Conservation (phyloP, 2,797 vertebrate species). For the Darevskia mixta region DNA sequence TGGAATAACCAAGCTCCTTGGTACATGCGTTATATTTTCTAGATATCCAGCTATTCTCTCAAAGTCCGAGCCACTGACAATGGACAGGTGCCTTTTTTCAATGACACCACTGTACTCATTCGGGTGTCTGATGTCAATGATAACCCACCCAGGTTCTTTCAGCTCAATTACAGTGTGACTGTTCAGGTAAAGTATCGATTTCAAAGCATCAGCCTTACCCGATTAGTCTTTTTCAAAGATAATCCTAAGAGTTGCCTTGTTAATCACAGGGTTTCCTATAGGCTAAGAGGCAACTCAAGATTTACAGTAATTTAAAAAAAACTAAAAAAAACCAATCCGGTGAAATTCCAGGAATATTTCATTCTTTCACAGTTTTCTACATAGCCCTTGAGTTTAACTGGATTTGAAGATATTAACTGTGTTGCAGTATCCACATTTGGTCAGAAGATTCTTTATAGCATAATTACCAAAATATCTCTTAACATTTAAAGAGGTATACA, state of each 20-base stretch:
- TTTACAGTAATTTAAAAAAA: not conserved
- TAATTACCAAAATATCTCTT: not conserved
- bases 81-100: constrained; percentile 86
- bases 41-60: constrained; percentile 91
- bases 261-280: not conserved
- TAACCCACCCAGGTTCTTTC: constrained; percentile 93
- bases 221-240: not conserved
- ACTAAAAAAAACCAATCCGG: not conserved
- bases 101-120: constrained; percentile 83
- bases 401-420: not conserved
- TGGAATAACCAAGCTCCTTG: not conserved
- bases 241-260: not conserved
- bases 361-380: not conserved
- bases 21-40: constrained; percentile 27
- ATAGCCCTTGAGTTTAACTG: not conserved
- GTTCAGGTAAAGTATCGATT: constrained; percentile 85
- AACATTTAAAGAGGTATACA: not conserved
- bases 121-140: constrained; percentile 92
- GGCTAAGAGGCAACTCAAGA: not conserved
- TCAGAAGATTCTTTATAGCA: not conserved
- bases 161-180: constrained; percentile 89
- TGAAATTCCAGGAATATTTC: not conserved
- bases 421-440: not conserved
- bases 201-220: not conserved
- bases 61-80: constrained; percentile 91